These are phyloP conservation scores for Platyscapa corneri DNA, from an alignment of 1,140 invertebrate species.

Conservation along the genomic window DNA sequence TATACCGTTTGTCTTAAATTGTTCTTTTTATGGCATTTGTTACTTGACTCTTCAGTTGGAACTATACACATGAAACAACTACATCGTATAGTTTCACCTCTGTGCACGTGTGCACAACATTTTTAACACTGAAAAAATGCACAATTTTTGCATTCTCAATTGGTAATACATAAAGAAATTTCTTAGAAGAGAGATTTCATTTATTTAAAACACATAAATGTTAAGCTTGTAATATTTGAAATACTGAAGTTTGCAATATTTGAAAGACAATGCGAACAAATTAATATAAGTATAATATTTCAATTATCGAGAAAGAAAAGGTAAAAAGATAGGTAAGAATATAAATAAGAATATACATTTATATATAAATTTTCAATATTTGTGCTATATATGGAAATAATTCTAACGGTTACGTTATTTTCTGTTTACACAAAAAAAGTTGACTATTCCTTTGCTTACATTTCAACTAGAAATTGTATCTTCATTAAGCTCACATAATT, in stretches of 20 bases:
- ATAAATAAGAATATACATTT: no score
- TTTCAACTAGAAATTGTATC: no score
- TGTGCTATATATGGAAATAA: no score
- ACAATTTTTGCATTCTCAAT: background rate
- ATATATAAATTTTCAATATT: no score
- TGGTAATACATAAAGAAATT: background rate
- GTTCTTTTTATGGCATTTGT: conserved; percentile 43
- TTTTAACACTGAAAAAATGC: background rate
- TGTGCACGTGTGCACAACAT: background rate
- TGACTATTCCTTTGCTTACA: background rate
- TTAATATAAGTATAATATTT: background rate
- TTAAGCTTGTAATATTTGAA: background rate
- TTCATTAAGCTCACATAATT: background rate
- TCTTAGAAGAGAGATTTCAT: background rate
- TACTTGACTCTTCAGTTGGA: background rate
- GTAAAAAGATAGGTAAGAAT: background rate
- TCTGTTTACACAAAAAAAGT: background rate
- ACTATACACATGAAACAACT: background rate
- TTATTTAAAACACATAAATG: background rate
- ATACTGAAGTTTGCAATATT: background rate
- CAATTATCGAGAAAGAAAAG: background rate
- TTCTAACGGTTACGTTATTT: no score
- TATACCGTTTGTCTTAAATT: conserved; percentile 13
- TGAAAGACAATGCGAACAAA: background rate
- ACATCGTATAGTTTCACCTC: background rate